phyloP scores from a whole-genome alignment of 2,888 invertebrate genomes.

The Amiota communis region DNA sequence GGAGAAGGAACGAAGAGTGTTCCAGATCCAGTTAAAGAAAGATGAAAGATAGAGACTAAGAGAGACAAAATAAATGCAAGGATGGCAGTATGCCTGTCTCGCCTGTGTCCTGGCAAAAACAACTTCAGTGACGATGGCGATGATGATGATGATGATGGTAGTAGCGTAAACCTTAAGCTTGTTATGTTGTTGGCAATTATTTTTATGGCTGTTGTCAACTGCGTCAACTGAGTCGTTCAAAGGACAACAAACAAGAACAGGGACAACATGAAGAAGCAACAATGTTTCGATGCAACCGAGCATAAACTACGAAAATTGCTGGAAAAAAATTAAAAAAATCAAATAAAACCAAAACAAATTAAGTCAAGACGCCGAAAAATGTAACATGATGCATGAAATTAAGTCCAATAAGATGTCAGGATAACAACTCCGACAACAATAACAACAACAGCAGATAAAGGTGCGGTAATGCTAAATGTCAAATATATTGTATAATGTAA shows the following conservation, averaged over 20 bases:
- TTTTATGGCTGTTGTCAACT: constrained; percentile 25
- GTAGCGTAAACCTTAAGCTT: constrained; percentile 15
- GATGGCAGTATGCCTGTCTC: neutral
- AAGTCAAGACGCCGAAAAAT: neutral
- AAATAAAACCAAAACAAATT: neutral
- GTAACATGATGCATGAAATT: constrained; percentile 23
- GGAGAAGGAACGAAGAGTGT: too few relatives aligned
- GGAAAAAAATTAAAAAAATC: neutral
- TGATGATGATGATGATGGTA: neutral
- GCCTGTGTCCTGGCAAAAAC: neutral
- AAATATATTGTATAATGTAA: neutral
- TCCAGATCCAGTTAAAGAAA: too few relatives aligned
- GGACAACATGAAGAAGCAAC: neutral
- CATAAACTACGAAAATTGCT: constrained; percentile 8
- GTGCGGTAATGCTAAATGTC: neutral
- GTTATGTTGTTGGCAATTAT: constrained; percentile 22
- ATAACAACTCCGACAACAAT: neutral
- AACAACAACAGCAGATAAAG: neutral
- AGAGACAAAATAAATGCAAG: neutral
- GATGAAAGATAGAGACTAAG: neutral
- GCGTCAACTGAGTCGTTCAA: neutral
- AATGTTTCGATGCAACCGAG: constrained; percentile 12
- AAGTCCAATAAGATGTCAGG: constrained; percentile 9
- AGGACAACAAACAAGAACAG: neutral
- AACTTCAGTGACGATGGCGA: neutral